Evolutionary conservation across 53 echinoderm and acorn worm genomes (phyloP), one percentile per base, ranked within the genome.

Genomic region (Zoroaster sp.): DNA sequence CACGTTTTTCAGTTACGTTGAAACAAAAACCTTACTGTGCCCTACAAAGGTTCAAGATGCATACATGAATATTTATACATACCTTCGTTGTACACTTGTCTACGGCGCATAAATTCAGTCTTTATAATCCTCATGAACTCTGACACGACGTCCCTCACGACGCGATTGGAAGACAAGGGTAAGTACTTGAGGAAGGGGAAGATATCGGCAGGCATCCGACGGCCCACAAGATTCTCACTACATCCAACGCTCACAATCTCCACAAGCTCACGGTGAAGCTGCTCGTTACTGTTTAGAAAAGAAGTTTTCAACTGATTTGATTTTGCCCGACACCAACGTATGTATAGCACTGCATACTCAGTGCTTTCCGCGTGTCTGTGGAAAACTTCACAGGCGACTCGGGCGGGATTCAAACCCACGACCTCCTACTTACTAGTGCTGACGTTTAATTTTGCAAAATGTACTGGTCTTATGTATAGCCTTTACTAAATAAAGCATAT

Each of bases 161-260:
- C 38, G 36, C 52, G 69, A 46, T 69, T 85, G 8, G 85, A 47
- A 8, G 69, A 35, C 33, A 85, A 49, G 5, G 85, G 85, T 4
- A 85, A 18, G 47, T 85, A 38, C 45, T 44, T 30, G 20, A 85
- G 85, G 14, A 70, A 25, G 3, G 85, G 85, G 15, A 85, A 71
- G 37, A 85, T 70, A 21, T 85, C 85, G 10, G 47, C 85, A 20
- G 85, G 46, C 32, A 85, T 69, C 8, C 85, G 69, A n/a, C 35
- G 45, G 13, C 85, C 85, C 3, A 85, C 85, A 0, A 85, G 72
- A 49, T 85, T 70, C 12, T 20, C 10, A 28, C 85, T 85, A 34
- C 69, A 34, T 0, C 47, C 85, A 4, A 41, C 85, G 51, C 49
- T 21, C 7, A 85, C 85, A 10, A 49, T n/a, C 28, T 70, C 33